Conservation (phyloP, 2,113 vertebrate genomes). For the Callorhinus ursinus region DNA sequence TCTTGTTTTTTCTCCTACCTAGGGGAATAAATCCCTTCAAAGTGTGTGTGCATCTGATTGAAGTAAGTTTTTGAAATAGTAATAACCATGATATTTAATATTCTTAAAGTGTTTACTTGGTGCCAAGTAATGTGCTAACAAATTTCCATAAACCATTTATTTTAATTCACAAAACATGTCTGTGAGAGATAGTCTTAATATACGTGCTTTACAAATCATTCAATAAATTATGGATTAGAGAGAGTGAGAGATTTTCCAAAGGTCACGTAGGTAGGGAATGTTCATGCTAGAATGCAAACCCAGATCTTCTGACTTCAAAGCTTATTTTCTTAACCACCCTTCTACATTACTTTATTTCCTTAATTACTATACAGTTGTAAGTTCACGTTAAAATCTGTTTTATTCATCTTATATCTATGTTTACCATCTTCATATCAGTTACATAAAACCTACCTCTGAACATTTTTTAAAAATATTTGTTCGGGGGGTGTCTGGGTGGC, state of each 20-base stretch:
- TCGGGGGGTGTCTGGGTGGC: no score
- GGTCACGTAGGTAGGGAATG: neutral
- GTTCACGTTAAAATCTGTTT: neutral
- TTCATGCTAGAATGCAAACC: neutral
- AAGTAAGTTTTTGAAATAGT: constrained; percentile 6
- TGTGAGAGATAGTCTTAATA: neutral
- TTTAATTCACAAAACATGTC: neutral
- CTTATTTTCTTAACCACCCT: neutral
- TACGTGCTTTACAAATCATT: neutral
- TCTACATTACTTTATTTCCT: neutral
- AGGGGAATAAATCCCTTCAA: neutral
- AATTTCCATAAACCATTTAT: neutral
- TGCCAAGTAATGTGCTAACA: neutral
- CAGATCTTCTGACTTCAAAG: neutral
- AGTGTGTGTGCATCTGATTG: neutral
- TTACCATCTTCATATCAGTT: neutral
- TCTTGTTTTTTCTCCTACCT: neutral
- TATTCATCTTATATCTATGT: neutral
- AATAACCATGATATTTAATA: neutral
- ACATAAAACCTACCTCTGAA: neutral
- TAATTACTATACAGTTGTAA: neutral
- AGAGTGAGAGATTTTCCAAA: neutral
- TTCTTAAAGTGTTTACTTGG: constrained; percentile 6
- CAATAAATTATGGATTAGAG: neutral
- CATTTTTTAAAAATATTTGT: neutral